phyloP scores from a whole-genome alignment of 2,888 invertebrate genomes.

The Pollenia griseotomentosa region DNA sequence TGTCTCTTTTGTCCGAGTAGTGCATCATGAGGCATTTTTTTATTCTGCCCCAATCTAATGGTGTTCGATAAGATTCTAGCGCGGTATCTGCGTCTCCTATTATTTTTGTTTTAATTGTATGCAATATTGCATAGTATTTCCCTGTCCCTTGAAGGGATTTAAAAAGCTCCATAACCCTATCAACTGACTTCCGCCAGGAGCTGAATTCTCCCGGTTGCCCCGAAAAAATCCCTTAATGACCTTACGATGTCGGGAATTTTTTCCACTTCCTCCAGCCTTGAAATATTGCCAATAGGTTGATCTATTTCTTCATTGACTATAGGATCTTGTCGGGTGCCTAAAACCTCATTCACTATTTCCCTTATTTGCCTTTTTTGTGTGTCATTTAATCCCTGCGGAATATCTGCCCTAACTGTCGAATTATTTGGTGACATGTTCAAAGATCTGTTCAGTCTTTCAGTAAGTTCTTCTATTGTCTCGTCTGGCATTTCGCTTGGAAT shows the following conservation, averaged over 20 bases:
- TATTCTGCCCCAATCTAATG: constrained; percentile 39
- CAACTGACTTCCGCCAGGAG: constrained; percentile 29
- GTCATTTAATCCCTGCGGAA: too few relatives aligned
- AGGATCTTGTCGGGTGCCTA: too few relatives aligned
- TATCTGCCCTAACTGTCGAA: too few relatives aligned
- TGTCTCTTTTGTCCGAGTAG: constrained; percentile 33
- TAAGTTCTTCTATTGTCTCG: too few relatives aligned
- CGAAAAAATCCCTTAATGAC: constrained; percentile 47
- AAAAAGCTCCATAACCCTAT: neutral
- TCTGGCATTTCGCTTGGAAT: too few relatives aligned
- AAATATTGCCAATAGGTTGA: too few relatives aligned
- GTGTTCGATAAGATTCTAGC: constrained; percentile 35
- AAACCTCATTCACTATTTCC: too few relatives aligned
- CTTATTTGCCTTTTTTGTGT: too few relatives aligned
- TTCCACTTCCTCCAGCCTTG: constrained; percentile 2
- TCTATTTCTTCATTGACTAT: too few relatives aligned
- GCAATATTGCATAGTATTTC: constrained; percentile 5
- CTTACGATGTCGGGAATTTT: constrained; percentile 38
- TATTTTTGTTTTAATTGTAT: constrained; percentile 24
- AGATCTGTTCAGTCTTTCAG: too few relatives aligned
- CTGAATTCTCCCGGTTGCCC: constrained; percentile 40
- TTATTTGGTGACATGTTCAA: too few relatives aligned
- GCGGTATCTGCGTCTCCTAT: constrained; percentile 29
- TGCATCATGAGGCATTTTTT: constrained; percentile 27
- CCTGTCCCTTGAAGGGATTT: neutral